Percentiles rank a stretch among this genome's conserved stretches.
Evolutionary conservation across 2,797 vertebrate species (phyloP).

Genomic region (Onychomys arenicola): DNA sequence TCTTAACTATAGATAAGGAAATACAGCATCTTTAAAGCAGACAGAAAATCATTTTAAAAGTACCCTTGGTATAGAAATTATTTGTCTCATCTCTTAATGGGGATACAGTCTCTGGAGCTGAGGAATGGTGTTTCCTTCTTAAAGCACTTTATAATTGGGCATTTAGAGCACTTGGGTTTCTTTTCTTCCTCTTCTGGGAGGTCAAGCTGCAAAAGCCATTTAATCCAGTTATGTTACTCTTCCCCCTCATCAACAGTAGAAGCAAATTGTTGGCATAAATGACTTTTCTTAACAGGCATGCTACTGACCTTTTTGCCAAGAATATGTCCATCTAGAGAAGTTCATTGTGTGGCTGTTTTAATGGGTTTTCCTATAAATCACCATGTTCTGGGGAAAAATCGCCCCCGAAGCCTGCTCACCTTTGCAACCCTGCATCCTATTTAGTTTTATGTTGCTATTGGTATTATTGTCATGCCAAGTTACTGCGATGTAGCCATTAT

Average conservation of each 20-base stretch:
- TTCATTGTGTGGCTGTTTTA: constrained; percentile 49
- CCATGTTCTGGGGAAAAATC: constrained; percentile 27
- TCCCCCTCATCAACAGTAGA: constrained; percentile 67
- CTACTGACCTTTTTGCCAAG: constrained; percentile 66
- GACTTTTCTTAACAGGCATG: constrained; percentile 68
- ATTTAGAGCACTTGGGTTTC: constrained; percentile 61
- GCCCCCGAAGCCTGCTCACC: neutral
- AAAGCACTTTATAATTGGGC: constrained; percentile 67
- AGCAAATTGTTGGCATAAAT: constrained; percentile 77
- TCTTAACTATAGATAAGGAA: constrained; percentile 14
- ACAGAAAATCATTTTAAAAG: constrained; percentile 41
- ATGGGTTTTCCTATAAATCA: constrained; percentile 64
- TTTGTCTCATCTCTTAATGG: constrained; percentile 48
- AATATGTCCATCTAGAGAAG: constrained; percentile 64
- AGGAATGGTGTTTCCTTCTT: constrained; percentile 15
- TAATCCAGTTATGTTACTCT: constrained; percentile 76
- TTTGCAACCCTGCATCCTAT: constrained; percentile 31
- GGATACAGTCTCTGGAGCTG: neutral
- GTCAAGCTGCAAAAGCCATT: constrained; percentile 75
- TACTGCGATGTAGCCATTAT: neutral
- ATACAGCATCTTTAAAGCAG: neutral
- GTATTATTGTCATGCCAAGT: neutral
- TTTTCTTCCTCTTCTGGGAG: constrained; percentile 60
- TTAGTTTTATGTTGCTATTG: neutral
- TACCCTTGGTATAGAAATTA: constrained; percentile 32